phyloP scores from a whole-genome alignment of 1,140 invertebrate species.

The Bombus soroeensis region DNA sequence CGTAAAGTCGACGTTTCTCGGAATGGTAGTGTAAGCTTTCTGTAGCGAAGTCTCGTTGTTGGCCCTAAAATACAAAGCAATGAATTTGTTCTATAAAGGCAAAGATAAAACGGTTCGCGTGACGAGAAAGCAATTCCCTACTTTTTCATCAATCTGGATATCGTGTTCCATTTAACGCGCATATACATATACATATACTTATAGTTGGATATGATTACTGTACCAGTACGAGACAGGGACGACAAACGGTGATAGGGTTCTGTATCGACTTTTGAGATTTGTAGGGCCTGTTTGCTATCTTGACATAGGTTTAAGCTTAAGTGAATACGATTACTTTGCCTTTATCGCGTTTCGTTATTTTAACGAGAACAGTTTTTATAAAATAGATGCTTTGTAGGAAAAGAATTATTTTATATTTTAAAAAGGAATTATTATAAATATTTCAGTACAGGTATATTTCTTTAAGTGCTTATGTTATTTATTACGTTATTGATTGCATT shows the following conservation, averaged over 20 bases:
- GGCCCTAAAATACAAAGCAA: conserved; percentile 56
- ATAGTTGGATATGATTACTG: conserved; percentile 27
- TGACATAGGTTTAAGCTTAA: not conserved
- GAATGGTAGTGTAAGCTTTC: conserved; percentile 67
- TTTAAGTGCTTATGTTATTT: not conserved
- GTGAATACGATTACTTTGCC: not conserved
- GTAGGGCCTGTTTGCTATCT: not conserved
- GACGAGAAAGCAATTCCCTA: conserved; percentile 24
- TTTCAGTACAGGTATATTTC: not conserved
- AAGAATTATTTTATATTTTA: not conserved
- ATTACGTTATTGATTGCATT: not conserved
- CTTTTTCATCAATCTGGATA: conserved; percentile 37
- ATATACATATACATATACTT: not conserved
- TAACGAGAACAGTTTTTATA: not conserved
- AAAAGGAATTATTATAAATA: not conserved
- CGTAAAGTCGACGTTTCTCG: conserved; percentile 58
- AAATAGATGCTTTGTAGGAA: not conserved
- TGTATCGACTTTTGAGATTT: not conserved
- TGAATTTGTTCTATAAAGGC: not conserved
- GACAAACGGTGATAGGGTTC: conserved; percentile 15
- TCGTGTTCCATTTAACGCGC: not conserved
- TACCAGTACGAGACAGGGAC: conserved; percentile 42
- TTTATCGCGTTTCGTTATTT: not conserved
- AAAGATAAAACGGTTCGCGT: conserved; percentile 42
- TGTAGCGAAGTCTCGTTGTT: conserved; percentile 63